Evolutionary conservation across 2,113 vertebrate genomes (phyloP).

Genomic region (Propithecus coquereli): DNA sequence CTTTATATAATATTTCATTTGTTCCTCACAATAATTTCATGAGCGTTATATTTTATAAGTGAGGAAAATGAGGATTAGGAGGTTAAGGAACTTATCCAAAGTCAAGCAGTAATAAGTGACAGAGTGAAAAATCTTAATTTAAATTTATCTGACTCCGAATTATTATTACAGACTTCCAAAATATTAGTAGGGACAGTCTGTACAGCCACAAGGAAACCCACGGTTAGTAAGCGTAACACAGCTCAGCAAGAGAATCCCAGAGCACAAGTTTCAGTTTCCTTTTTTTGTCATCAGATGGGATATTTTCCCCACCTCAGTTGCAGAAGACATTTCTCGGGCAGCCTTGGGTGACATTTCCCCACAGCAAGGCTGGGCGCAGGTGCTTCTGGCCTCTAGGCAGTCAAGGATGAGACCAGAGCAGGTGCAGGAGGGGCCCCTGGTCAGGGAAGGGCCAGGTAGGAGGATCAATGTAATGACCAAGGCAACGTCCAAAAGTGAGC

Average conservation of each 20-base stretch:
- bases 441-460: background rate
- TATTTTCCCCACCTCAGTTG: no score
- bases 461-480: background rate
- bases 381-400: background rate
- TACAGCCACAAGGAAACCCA: background rate
- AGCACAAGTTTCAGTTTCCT: background rate
- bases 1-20: background rate
- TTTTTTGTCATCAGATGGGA: background rate
- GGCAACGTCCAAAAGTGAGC: background rate
- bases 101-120: background rate
- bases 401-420: background rate
- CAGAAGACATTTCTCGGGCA: background rate
- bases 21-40: background rate
- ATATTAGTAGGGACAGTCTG: background rate
- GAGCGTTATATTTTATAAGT: background rate
- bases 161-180: background rate
- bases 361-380: background rate
- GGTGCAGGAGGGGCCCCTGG: no score
- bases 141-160: background rate
- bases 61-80: background rate
- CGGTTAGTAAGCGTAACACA: accelerated
- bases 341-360: background rate
- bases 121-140: background rate
- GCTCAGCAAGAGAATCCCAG: background rate
- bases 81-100: background rate